Percentiles rank a stretch among this genome's conserved stretches.
Conservation (phyloP, 2,888 invertebrate genomes). For the Drosophila paranaensis region DNA sequence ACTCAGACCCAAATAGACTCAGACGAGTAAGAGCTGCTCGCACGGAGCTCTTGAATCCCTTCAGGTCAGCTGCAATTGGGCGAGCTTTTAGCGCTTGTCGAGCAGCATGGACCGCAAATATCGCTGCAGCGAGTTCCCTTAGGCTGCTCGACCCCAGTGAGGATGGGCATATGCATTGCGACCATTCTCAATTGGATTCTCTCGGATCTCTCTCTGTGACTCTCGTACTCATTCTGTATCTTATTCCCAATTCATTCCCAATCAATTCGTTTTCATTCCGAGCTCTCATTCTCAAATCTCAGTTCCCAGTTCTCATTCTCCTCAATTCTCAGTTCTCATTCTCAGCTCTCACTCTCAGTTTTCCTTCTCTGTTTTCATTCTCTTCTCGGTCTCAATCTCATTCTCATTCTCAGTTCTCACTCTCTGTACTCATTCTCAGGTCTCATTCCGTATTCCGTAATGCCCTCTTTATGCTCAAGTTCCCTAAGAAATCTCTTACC, state of each 20-base stretch:
- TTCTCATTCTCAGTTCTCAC: too few species aligned
- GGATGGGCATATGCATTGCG: not conserved
- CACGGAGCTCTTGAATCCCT: not conserved
- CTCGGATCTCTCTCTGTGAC: not conserved
- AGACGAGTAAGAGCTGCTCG: not conserved
- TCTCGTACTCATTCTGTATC: not conserved
- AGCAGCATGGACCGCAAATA: not conserved
- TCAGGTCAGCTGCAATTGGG: not conserved
- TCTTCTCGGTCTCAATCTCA: not conserved
- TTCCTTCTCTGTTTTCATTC: too few species aligned
- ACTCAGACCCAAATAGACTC: not conserved
- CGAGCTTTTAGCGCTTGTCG: not conserved
- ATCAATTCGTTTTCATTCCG: not conserved
- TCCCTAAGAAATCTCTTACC: conserved; percentile 36
- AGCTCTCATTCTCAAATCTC: not conserved
- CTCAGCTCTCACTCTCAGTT: too few species aligned
- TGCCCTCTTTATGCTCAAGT: not conserved
- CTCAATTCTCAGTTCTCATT: too few species aligned
- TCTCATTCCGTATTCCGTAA: too few species aligned
- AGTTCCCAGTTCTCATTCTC: too few species aligned
- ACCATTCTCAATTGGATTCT: not conserved
- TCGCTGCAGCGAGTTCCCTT: not conserved
- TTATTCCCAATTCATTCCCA: not conserved
- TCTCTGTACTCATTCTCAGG: too few species aligned
- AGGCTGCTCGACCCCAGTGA: not conserved